Base-by-base conservation (phyloP, 1,140 invertebrate genomes). In the Drosophila cardini region DNA sequence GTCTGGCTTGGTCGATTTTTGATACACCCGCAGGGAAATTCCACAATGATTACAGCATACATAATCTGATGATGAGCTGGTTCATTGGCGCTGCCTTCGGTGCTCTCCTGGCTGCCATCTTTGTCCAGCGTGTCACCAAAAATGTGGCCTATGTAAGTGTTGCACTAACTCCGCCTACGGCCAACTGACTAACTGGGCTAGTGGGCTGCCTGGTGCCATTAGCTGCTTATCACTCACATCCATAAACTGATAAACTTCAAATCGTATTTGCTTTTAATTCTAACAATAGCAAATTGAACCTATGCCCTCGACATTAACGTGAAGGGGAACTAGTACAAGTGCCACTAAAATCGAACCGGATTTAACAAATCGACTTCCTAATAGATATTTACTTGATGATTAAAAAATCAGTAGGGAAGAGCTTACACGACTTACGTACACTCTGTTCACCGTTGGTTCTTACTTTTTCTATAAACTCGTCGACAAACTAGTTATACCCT, bases 121-220 rank as follows among this genome's bases (percentile, higher is more conserved):
- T 87, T 53, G 90, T 91, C 5, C 85, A 90, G 50, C 64, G 80
- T n/a, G 80, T 90, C 52, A 86, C 76, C 32, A 91, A 91, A 74
- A 91, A 91, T 70, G 75, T 91, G 57, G 83, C 90, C 53, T 90
- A 87, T 75, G 90, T 91, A 82, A 84, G 90, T 91, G 13, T 26
- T 26, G 13, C 34, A 13, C 5, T 38, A 3, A 8, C 16, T 56
- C 36, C 40, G 16, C 11, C 43, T 30, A 38, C 18, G 43, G 43
- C n/a, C 26, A 52, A 11, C 48, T 32, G 26, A 26, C 26, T 32
- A 32, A 32, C 21, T 46, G 2, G 7, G 48, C 48, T 52, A 4
- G 30, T 15, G 48, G 48, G 48, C 26, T 50, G 11, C 11, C 48
- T 52, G 45, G 52, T 50, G 53, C 32, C 48, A 72, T 68, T 68